phyloP scores from a whole-genome alignment of 2,113 vertebrate genomes.

The Elaphurus davidianus region DNA sequence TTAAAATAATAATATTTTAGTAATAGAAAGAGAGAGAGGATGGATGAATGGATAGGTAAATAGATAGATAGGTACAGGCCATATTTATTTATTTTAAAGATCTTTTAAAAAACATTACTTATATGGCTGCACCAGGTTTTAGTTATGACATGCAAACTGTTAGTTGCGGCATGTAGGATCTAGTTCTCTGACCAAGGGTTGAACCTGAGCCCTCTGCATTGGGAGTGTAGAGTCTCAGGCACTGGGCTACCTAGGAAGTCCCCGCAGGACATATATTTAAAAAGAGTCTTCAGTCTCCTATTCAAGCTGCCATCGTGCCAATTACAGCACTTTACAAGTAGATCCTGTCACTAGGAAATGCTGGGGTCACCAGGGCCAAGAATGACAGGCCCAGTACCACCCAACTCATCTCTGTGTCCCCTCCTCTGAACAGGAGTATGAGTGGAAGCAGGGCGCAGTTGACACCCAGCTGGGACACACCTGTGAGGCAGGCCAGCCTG shows the following conservation, averaged over 20 bases:
- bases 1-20: background rate
- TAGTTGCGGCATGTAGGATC: background rate
- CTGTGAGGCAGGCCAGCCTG: background rate
- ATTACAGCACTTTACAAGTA: background rate
- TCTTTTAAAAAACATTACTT: background rate
- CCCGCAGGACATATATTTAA: background rate
- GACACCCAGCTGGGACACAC: background rate
- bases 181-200: background rate
- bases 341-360: background rate
- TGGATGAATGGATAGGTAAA: background rate
- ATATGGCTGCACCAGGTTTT: background rate
- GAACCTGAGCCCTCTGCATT: background rate
- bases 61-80: background rate
- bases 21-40: background rate
- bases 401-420: background rate
- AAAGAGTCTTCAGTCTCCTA: background rate
- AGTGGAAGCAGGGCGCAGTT: background rate
- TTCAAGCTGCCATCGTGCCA: background rate
- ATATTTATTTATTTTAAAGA: background rate
- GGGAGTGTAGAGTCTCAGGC: background rate
- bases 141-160: background rate
- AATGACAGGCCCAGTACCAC: background rate
- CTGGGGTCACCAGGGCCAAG: background rate
- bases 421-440: background rate
- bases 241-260: background rate